These are phyloP conservation scores for Zaprionus tsacasi DNA, from an alignment of 1,140 invertebrate genomes.

Conservation along the genomic window DNA sequence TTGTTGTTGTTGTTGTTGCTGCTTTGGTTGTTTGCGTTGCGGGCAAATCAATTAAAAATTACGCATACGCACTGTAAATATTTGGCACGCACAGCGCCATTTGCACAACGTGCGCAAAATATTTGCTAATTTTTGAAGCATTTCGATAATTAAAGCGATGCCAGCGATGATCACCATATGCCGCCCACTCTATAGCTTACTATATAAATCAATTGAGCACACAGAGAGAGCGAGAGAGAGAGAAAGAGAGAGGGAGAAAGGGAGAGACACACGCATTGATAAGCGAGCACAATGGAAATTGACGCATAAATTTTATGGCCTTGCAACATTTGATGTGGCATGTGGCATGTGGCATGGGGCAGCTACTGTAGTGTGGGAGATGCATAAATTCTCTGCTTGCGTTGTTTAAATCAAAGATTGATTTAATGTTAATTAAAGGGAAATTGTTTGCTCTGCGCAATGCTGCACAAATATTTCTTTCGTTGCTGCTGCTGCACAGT, in stretches of 20 bases:
- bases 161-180: conserved; percentile 3
- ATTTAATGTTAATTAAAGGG: conserved; percentile 73
- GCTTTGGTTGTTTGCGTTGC: conserved; percentile 63
- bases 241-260: background rate
- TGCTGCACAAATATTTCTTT: conserved; percentile 51
- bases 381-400: conserved; percentile 28
- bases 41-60: conserved; percentile 81
- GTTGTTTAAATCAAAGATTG: conserved; percentile 41
- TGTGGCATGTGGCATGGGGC: background rate
- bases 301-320: conserved; percentile 38
- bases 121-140: conserved; percentile 43
- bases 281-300: conserved; percentile 28
- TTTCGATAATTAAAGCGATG: conserved; percentile 51
- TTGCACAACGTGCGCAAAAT: conserved; percentile 53
- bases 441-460: conserved; percentile 51
- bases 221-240: background rate
- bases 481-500: conserved; percentile 10
- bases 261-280: background rate
- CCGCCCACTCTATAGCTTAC: background rate
- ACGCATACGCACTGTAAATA: conserved; percentile 78
- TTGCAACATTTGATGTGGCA: conserved; percentile 15
- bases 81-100: conserved; percentile 61
- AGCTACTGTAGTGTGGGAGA: background rate
- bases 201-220: conserved; percentile 40
- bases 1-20: conserved; percentile 11